Base-by-base conservation (phyloP, 2,797 vertebrate species). In the Glyptemys insculpta region DNA sequence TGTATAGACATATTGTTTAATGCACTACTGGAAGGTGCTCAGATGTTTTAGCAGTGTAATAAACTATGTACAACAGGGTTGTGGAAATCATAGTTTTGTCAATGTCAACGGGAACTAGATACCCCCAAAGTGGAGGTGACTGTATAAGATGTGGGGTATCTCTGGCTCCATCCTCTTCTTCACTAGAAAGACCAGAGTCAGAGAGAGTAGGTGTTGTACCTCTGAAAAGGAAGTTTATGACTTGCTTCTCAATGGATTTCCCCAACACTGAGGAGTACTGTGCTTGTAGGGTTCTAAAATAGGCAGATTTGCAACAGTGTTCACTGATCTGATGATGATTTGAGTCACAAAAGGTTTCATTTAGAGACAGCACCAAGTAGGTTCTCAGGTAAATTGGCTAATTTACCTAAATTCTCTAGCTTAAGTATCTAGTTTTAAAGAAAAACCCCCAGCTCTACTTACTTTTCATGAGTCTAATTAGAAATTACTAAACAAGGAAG, bases 401-500 rank as follows among this genome's bases (percentile, higher is more conserved):
- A 34, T 79, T 5, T 34, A 72, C 86, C 15, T 19, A 19, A 21
- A 9, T 21, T 68, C 34, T 68, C 62, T 68, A 37, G 2, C 16
- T 21, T 68, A 16, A 37, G 31, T 65, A 21, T 34, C 16, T 65
- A 65, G 18, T n/a, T 68, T 15, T 37, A 53, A 29, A 62, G 8
- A 8, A 59, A 65, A 56, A 53, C 4, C 44, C 31, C 31, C 54
- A 23, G 6, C 49, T 16, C 12, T 15, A 1, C 14, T 3, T 0
- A 25, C 7, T 78, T 80, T 68, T 53, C 72, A 25, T 1, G 31
- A 34, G 31, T 62, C 62, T n/a, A 68, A 21, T n/a, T 68, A 9
- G 34, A 37, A 68, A 10, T 19, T 65, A 59, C 5, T 29, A 65
- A 68, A 5, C 62, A 65, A 65, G 34, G 2, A 68, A n/a, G n/a